Evolutionary conservation across 53 echinoderm and acorn worm species (phyloP), one percentile per base, ranked within the genome.

Genomic region (Henricia sp.): DNA sequence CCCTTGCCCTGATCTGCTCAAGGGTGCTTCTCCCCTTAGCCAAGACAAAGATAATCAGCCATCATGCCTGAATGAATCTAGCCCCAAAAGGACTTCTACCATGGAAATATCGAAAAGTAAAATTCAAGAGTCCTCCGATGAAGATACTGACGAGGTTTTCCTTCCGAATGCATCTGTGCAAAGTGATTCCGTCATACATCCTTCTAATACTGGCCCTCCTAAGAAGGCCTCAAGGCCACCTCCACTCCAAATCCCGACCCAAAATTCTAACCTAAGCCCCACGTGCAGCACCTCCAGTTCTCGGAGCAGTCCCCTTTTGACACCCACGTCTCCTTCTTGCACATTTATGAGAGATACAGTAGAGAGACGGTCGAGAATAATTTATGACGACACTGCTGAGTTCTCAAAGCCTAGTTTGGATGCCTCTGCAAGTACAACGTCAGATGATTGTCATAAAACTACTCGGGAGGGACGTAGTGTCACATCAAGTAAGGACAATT

Each of bases 61-160:
- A 34, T n/a, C n/a, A n/a, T n/a, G n/a, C n/a, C n/a, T n/a, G n/a
- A n/a, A n/a, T n/a, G n/a, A n/a, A n/a, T n/a, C n/a, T n/a, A n/a
- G n/a, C n/a, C n/a, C n/a, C n/a, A n/a, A n/a, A n/a, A n/a, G n/a
- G n/a, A n/a, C n/a, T n/a, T n/a, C n/a, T n/a, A n/a, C n/a, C n/a
- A n/a, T 60, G 9, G 32, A 60, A 60, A 60, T 34, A 29, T 13
- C 62, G 1, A 10, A 19, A 29, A 17, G 14, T 17, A 32, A 32
- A 14, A 60, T n/a, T n/a, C n/a, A 14, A 44, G 80, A 50, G 59
- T 25, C 33, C 33, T 62, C 46, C 48, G 80, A 80, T 13, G 46
- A 74, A 26, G 76, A 76, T 16, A 67, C 39, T 21, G 76, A 86
- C 30, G 86, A 86, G 74, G 86, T 86, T 1, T 86, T 86, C 42